Conservation (phyloP, 1,140 invertebrate species). For the Mactra quadrangularis region DNA sequence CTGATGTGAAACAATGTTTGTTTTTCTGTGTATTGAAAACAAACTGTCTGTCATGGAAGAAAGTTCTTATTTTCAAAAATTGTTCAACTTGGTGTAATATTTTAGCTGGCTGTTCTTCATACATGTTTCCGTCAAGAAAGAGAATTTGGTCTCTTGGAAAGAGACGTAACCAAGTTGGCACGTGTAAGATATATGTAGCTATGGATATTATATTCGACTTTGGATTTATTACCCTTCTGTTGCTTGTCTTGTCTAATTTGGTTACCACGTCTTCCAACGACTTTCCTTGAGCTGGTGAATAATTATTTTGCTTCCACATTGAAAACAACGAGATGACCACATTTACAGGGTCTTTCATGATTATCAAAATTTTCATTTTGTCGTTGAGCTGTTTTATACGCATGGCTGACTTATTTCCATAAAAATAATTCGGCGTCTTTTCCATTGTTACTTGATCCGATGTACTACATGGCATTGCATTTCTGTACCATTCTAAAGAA, state of each 20-base stretch:
- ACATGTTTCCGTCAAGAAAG: constrained; percentile 9
- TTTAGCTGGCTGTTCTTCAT: neutral
- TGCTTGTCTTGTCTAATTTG: too few species aligned
- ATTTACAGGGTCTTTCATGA: constrained; percentile 7
- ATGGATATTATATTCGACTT: neutral
- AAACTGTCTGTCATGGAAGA: neutral
- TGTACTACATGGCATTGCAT: constrained; percentile 14
- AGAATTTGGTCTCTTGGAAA: too few species aligned
- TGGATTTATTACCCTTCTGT: neutral
- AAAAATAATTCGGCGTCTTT: constrained; percentile 17
- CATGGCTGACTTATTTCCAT: neutral
- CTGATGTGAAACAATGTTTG: neutral
- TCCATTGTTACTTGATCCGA: constrained; percentile 15
- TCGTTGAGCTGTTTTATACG: too few species aligned
- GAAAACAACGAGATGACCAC: constrained; percentile 5
- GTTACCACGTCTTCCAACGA: neutral
- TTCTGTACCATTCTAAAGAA: neutral
- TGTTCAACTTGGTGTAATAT: constrained; percentile 2
- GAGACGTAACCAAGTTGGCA: constrained; percentile 5
- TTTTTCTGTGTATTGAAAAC: constrained; percentile 4
- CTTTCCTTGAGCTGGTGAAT: neutral
- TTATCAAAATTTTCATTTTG: constrained; percentile 19
- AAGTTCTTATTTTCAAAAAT: neutral
- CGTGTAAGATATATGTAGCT: neutral
- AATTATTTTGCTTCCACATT: neutral